phyloP scores from a whole-genome alignment of 2,113 vertebrate species.

The Muntiacus muntjak region DNA sequence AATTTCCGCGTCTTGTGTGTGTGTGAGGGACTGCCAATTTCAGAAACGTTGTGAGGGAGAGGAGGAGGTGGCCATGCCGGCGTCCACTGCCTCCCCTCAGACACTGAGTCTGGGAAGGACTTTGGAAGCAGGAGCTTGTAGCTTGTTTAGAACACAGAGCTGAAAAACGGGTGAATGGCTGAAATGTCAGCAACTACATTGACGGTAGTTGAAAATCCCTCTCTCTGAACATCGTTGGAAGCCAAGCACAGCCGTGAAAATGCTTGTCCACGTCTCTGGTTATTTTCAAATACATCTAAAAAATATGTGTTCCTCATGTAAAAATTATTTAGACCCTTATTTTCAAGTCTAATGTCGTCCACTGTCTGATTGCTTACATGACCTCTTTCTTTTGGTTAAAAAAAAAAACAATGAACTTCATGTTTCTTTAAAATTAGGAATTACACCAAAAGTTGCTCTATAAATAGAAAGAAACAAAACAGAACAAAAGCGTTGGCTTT shows the following conservation, averaged over 20 bases:
- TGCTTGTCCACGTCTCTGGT: background rate
- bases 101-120: background rate
- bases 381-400: background rate
- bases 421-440: constrained; percentile 24
- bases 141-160: background rate
- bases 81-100: accelerated
- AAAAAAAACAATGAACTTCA: background rate
- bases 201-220: background rate
- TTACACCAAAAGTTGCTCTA: background rate
- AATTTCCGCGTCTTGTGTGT: background rate
- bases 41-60: background rate
- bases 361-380: background rate
- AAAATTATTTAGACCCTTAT: background rate
- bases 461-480: background rate
- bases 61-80: accelerated
- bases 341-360: background rate
- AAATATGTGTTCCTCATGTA: background rate
- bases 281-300: background rate
- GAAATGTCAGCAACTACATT: background rate
- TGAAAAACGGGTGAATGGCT: background rate
- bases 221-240: background rate
- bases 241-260: background rate
- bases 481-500: background rate
- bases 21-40: background rate
- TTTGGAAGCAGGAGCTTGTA: background rate